Evolutionary conservation across 2,797 vertebrate species (phyloP).

Genomic region (Sphaeramia orbicularis): DNA sequence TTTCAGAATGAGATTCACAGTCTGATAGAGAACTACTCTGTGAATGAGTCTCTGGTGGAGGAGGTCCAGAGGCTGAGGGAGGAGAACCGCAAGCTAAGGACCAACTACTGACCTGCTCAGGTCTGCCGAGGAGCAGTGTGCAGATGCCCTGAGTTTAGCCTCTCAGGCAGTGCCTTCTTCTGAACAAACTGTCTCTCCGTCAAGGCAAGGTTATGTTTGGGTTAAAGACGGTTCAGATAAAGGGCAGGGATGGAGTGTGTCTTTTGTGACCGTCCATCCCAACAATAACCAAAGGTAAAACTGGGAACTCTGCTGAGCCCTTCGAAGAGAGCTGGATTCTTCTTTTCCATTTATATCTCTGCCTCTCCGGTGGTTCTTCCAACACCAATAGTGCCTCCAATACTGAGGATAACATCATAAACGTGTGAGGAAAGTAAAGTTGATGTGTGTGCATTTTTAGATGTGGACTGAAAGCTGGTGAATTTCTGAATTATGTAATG

Average conservation of each 20-base stretch:
- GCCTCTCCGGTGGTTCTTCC: too few relatives aligned
- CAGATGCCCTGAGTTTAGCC: background rate
- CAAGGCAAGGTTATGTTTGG: background rate
- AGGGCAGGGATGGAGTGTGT: too few relatives aligned
- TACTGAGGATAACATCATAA: too few relatives aligned
- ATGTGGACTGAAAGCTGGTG: too few relatives aligned
- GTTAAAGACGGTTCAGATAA: background rate
- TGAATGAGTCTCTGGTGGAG: slow-evolving; percentile 94
- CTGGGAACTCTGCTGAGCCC: too few relatives aligned
- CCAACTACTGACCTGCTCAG: slow-evolving; percentile 89
- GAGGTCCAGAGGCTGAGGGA: slow-evolving; percentile 95
- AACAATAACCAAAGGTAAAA: too few relatives aligned
- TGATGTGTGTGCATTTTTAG: too few relatives aligned
- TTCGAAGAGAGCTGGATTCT: too few relatives aligned
- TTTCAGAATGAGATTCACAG: slow-evolving; percentile 94
- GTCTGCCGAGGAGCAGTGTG: background rate
- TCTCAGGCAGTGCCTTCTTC: background rate
- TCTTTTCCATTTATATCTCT: too few relatives aligned
- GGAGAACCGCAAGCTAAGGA: slow-evolving; percentile 92
- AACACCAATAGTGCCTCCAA: too few relatives aligned
- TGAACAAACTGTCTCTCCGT: background rate
- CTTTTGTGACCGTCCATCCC: too few relatives aligned
- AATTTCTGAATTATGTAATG: background rate
- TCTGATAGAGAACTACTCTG: slow-evolving; percentile 93
- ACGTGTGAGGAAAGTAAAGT: too few relatives aligned